Evolutionary conservation across 2,113 vertebrate genomes (phyloP).

Genomic region (Pelusios castaneus): DNA sequence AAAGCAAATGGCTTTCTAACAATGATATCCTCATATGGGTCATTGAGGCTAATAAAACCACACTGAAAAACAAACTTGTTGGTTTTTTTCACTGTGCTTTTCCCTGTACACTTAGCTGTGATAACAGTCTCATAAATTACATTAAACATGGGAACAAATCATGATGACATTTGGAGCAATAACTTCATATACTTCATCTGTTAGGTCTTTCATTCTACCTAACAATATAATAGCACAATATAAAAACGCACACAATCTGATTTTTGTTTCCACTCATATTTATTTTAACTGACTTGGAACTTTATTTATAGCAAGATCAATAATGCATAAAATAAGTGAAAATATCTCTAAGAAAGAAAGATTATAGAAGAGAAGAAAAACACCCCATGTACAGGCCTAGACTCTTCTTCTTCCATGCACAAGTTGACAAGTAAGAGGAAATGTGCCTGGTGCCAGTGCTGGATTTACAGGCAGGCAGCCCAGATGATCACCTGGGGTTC

Average conservation of each 20-base stretch:
- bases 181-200: conserved; percentile 4
- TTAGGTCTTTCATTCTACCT: not conserved
- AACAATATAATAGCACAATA: not conserved
- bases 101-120: not conserved
- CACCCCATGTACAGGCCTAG: not conserved
- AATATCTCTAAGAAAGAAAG: not conserved
- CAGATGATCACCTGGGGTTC: too few relatives aligned
- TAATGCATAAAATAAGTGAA: not conserved
- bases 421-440: not conserved
- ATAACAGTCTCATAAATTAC: not conserved
- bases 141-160: not conserved
- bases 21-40: not conserved
- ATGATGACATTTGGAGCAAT: not conserved
- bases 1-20: not conserved
- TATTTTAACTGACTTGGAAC: not conserved
- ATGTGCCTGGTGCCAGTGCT: not conserved
- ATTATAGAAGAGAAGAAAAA: not conserved
- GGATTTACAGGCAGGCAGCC: too few relatives aligned
- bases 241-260: not conserved
- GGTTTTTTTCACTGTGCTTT: not conserved
- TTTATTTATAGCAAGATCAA: not conserved
- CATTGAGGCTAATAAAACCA: conserved; percentile 18
- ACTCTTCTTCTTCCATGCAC: not conserved
- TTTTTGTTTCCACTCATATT: not conserved
- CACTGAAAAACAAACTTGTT: not conserved